Evolutionary conservation across 2,888 invertebrate species (phyloP).

Genomic region (Notodonta dromedarius): DNA sequence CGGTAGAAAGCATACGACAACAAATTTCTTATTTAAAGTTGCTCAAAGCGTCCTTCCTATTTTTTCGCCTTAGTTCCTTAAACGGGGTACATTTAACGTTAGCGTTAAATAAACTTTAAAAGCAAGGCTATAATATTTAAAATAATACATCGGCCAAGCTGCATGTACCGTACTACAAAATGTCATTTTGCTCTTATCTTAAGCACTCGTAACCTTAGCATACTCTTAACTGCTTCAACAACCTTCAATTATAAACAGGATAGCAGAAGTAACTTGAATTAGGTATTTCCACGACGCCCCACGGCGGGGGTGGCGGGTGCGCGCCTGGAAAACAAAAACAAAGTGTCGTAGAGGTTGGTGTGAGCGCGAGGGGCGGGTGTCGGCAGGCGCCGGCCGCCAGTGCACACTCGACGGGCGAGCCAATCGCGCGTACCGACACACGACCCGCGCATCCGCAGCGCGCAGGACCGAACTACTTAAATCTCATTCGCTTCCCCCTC

Average conservation of each 20-base stretch:
- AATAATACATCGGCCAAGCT: no score
- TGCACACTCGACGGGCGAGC: constrained; percentile 66
- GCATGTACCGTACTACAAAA: background rate
- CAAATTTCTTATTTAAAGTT: no score
- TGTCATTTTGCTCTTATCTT: background rate
- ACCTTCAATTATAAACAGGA: constrained; percentile 26
- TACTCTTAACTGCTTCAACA: background rate
- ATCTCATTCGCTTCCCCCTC: constrained; percentile 28
- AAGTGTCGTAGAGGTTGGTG: constrained; percentile 47
- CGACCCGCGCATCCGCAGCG: constrained; percentile 54
- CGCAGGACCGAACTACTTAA: constrained; percentile 49
- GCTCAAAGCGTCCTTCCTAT: no score
- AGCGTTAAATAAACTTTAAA: no score
- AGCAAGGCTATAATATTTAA: no score
- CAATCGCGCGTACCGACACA: constrained; percentile 60
- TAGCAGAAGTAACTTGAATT: constrained; percentile 40
- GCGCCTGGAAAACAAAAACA: constrained; percentile 58
- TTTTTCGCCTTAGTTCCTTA: no score
- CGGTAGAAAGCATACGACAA: background rate
- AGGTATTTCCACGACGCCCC: constrained; percentile 25
- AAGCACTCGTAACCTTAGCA: background rate
- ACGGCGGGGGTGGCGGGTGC: constrained; percentile 34
- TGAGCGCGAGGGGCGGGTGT: constrained; percentile 57
- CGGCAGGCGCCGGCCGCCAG: constrained; percentile 57
- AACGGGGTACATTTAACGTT: no score